Evolutionary conservation across 2,888 invertebrate species (phyloP).

Genomic region (Caenorhabditis sp.): DNA sequence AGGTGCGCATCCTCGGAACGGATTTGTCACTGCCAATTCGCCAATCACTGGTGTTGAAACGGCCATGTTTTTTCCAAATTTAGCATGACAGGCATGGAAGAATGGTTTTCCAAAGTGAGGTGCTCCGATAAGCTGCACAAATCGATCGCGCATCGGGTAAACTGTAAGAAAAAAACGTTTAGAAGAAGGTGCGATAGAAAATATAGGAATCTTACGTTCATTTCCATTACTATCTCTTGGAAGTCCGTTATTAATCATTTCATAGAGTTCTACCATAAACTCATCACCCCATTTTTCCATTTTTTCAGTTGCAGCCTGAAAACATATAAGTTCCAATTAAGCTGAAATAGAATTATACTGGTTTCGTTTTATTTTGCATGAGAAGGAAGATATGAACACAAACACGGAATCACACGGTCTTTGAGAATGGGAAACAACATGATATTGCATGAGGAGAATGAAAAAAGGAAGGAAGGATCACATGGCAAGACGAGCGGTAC

Average conservation of each 20-base stretch:
- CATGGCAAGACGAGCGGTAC: constrained; percentile 16
- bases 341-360: background rate
- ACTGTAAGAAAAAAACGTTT: too few species aligned
- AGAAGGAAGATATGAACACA: background rate
- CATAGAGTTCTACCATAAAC: constrained; percentile 98
- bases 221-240: too few species aligned
- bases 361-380: background rate
- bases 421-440: constrained; percentile 35
- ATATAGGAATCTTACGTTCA: too few species aligned
- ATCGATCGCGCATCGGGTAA: constrained; percentile 85
- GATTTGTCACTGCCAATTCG: constrained; percentile 87
- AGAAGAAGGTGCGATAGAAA: background rate
- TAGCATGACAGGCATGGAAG: constrained; percentile 84
- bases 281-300: constrained; percentile 94
- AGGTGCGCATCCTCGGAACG: constrained; percentile 87
- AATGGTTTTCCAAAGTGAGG: constrained; percentile 84
- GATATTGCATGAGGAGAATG: constrained; percentile 36
- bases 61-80: constrained; percentile 83
- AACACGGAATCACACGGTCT: constrained; percentile 47
- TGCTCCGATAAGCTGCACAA: constrained; percentile 85
- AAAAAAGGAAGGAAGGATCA: constrained; percentile 21
- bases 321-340: background rate
- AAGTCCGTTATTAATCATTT: too few species aligned
- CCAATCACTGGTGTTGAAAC: constrained; percentile 83
- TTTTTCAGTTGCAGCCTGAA: constrained; percentile 90